Evolutionary conservation across 2,113 vertebrate genomes (phyloP), one percentile per base, ranked within the genome.

Genomic region (Boulengeromyrus knoepffleri): DNA sequence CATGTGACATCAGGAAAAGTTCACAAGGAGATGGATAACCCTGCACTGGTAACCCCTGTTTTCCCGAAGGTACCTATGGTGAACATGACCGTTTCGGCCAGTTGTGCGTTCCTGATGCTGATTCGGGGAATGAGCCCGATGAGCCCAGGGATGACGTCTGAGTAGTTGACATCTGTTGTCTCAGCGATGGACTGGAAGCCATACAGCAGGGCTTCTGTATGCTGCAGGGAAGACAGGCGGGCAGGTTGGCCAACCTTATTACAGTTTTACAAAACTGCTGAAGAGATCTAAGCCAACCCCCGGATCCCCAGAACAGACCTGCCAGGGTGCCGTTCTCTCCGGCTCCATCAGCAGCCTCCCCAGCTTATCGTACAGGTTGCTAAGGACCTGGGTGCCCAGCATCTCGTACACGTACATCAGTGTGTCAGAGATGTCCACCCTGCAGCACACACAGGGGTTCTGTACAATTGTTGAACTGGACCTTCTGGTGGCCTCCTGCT

Each of bases 101-200:
- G 96, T 94, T 99, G 97, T 74, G 98, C 95, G 0, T 98, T 99
- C 94, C 97, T 98, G 95, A 98, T 97, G 93, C 96, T 99, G 96
- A 99, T 99, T 88, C 97, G 95, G 19, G 99, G 99, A 92, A 99
- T 98, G 91, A 99, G 97, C 53, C 97, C 98, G 0, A 99, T 98
- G 45, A 99, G 97, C 42, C 99, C 99, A 0, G 99, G 99, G 91
- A 99, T 99, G 90, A 99, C 99, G 1, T 99, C 98, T 0, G 98
- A 99, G 94, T 99, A 99, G 94, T 98, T 98, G 85, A 99, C 97
- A 0, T 99, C 99, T 0, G 98, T 98, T 85, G 99, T 99, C 95
- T 99, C 99, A 0, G 99, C 98, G n/a, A 99, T 99, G 94, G 99
- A 99, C 92, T 99, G 98, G 96, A 99, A 99, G 91, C 98, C 98